phyloP scores from a whole-genome alignment of 2,888 invertebrate genomes.

The Volucella bombylans region DNA sequence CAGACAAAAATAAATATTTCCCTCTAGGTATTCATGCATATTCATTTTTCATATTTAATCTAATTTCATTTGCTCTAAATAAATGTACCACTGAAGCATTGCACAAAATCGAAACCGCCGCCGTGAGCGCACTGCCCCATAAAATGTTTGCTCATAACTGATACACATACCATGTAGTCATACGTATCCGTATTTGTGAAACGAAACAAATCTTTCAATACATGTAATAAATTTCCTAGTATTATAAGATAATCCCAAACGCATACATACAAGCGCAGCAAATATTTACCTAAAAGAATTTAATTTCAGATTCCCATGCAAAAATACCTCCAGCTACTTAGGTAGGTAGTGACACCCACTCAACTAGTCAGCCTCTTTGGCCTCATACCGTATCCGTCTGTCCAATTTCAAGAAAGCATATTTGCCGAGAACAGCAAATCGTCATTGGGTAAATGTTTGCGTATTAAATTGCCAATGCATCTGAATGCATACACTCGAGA shows the following conservation, averaged over 20 bases:
- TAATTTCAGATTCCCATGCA: constrained; percentile 36
- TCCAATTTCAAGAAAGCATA: constrained; percentile 38
- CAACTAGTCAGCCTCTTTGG: not conserved
- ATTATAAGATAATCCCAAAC: constrained; percentile 34
- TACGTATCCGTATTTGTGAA: constrained; percentile 1
- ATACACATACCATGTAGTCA: not conserved
- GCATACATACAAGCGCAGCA: constrained; percentile 34
- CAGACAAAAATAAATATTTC: too few relatives aligned
- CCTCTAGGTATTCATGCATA: too few relatives aligned
- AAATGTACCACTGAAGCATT: not conserved
- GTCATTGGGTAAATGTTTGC: constrained; percentile 2
- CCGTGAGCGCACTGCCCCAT: too few relatives aligned
- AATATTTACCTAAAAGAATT: constrained; percentile 53
- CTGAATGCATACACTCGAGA: too few relatives aligned
- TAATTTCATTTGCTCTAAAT: too few relatives aligned
- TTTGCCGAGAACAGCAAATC: not conserved
- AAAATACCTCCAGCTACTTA: constrained; percentile 20
- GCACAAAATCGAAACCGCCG: too few relatives aligned
- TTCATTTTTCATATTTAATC: too few relatives aligned
- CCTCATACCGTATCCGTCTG: not conserved
- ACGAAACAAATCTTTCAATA: not conserved
- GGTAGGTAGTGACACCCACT: not conserved
- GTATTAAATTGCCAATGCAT: constrained; percentile 4
- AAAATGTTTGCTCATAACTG: not conserved
- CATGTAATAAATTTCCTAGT: constrained; percentile 47